Base-by-base conservation (phyloP, 2,888 invertebrate species). In the Diadegma fenestrale region DNA sequence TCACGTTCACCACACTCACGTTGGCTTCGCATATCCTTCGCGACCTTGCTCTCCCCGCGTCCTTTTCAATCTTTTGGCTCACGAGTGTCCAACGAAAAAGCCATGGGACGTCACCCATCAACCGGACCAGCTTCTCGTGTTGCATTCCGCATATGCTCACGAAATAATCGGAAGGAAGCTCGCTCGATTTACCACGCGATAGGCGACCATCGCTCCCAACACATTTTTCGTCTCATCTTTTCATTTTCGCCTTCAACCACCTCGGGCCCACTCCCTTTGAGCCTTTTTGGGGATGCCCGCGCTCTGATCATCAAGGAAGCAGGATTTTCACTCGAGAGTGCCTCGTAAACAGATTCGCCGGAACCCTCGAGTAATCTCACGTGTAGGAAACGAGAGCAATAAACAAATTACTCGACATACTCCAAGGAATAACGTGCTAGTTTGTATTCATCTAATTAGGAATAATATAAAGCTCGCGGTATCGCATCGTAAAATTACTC, bases 111-210 rank as follows among this genome's bases (percentile, higher is more conserved):
- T 72, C 76, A 48, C n/a, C 37, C 12, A 64, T 48, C 72, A 58
- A 68, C 72, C 80, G 48, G 64, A 58, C 26, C 33, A 63, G 45
- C 33, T 69, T 82, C 64, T 66, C 75, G 63, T 54, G 64, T 76
- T 80, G 82, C 72, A 77, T 26, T 26, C 37, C 22, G 54, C 68
- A 54, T 17, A 30, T 68, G 72, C 51, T 51, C 37, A 63, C 83
- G 61, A 77, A 73, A 68, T 48, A 84, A 88, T 88, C 89, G 90
- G 89, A 90, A 91, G 91, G 91, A 91, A 89, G 89, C 89, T 83
- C 88, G 84, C 87, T 79, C 82, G 86, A 86, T 80, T 85, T 80
- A 51, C 82, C 80, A 63, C 48, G 22, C 58, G 22, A 48, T 45
- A 30, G n/a, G n/a, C 17, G 81, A 78, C 19, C 78, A 26, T 17